These are phyloP conservation scores for Phoronis australis DNA, from an alignment of 2,888 invertebrate species.

Conservation along the genomic window DNA sequence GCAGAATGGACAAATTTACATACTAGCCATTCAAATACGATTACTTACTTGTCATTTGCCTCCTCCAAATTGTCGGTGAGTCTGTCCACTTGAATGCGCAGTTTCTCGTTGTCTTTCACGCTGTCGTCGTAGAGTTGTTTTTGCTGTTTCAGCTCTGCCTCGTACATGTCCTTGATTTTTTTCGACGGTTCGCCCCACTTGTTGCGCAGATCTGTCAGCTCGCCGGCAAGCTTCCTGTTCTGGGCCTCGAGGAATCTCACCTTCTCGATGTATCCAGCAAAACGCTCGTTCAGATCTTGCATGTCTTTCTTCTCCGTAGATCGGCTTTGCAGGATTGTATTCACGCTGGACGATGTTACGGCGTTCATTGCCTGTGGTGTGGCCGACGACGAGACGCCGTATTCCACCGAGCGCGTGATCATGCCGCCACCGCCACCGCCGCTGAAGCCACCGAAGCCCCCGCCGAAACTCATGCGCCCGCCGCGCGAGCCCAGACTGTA, in stretches of 20 bases:
- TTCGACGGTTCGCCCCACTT: slow-evolving; percentile 49
- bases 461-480: too few relatives aligned
- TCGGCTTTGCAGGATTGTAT: too few relatives aligned
- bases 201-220: slow-evolving; percentile 44
- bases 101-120: slow-evolving; percentile 54
- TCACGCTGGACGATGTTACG: too few relatives aligned
- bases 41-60: slow-evolving; percentile 39
- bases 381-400: too few relatives aligned
- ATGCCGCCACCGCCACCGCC: too few relatives aligned
- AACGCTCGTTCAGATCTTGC: slow-evolving; percentile 56
- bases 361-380: too few relatives aligned
- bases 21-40: too few relatives aligned
- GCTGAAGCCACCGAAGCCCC: too few relatives aligned
- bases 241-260: slow-evolving; percentile 54
- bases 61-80: slow-evolving; percentile 54
- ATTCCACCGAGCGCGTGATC: too few relatives aligned
- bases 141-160: slow-evolving; percentile 54
- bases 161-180: slow-evolving; percentile 54
- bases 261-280: slow-evolving; percentile 58
- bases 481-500: too few relatives aligned
- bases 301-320: slow-evolving; percentile 58
- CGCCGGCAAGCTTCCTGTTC: slow-evolving; percentile 48
- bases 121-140: slow-evolving; percentile 55
- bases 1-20: too few relatives aligned
- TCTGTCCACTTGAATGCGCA: slow-evolving; percentile 54